Evolutionary conservation across 2,888 invertebrate species (phyloP).

Genomic region (Drosophila glabriapex): DNA sequence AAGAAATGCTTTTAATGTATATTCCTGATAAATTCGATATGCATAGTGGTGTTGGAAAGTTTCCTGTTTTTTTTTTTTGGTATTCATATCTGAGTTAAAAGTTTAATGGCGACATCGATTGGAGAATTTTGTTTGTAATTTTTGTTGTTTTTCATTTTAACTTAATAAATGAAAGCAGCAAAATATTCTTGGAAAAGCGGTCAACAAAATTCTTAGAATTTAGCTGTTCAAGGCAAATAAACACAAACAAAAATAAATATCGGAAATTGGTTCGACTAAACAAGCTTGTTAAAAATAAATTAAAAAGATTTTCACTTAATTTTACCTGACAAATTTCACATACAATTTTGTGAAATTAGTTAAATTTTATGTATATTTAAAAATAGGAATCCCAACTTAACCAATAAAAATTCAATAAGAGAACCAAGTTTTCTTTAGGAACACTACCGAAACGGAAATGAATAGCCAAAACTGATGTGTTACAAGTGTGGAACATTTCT

Average conservation of each 20-base stretch:
- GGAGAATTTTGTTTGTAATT: neutral
- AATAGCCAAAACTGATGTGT: neutral
- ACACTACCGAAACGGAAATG: neutral
- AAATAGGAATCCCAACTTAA: neutral
- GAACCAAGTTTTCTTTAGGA: neutral
- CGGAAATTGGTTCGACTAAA: neutral
- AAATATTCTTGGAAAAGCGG: neutral
- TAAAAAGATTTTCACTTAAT: neutral
- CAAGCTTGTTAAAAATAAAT: neutral
- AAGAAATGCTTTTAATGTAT: slow-evolving; percentile 57
- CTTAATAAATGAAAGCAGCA: neutral
- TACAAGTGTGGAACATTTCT: neutral
- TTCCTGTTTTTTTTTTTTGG: neutral
- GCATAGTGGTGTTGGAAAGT: neutral
- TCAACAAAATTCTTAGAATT: neutral
- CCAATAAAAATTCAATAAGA: neutral
- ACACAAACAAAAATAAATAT: neutral
- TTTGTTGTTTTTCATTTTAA: neutral
- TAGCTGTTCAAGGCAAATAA: neutral
- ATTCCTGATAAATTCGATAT: slow-evolving; percentile 7
- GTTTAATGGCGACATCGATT: neutral
- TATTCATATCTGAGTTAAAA: neutral
- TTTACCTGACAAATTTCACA: neutral
- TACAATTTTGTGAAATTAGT: neutral
- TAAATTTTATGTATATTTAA: neutral